Base-by-base conservation (phyloP, 2,113 vertebrate species). In the Equus przewalskii region DNA sequence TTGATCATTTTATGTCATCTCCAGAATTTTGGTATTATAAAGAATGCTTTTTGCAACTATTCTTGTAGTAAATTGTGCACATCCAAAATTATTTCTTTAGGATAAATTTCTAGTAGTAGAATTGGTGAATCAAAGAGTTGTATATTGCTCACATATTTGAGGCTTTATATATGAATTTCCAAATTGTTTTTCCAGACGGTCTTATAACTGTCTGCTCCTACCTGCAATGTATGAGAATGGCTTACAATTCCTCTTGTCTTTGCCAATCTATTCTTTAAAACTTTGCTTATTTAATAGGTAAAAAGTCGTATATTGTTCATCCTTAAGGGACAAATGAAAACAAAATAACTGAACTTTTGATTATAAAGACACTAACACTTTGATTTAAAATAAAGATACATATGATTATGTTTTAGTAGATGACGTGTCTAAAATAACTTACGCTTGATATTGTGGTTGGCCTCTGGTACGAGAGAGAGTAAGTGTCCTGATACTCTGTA, bases 381-480 rank as follows among this genome's bases (percentile, higher is more conserved):
- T 69, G 60, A 83, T 54, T 89, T 79, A 46, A 96, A 69, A 72
- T 72, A 79, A 89, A 44, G n/a, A 82, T 22, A 69, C 12, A 46
- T 44, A 60, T 41, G 54, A 26, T 44, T 75, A 14, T 62, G 15
- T 65, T 92, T 85, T 86, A 26, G 54, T 65, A 46, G 21, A 78
- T 89, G 33, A 67, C 72, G 46, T 90, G 44, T 72, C 51, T 67
- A 36, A 95, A 64, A 75, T 96, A 82, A 81, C 58, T 81, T 73
- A 21, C 30, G n/a, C 24, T 60, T 60, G 76, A 36, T 82, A 88
- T 88, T 92, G 33, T 54, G 56, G 28, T 83, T 92, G 36, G n/a
- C 28, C 46, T 26, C 69, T 46, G 28, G 9, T 16, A 51, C 3
- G 58, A 46, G n/a, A 49, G 26, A n/a, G 11, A 58, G 28, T 89